These are phyloP conservation scores for Ceramica pisi DNA, from an alignment of 2,888 invertebrate species.

Conservation along the genomic window DNA sequence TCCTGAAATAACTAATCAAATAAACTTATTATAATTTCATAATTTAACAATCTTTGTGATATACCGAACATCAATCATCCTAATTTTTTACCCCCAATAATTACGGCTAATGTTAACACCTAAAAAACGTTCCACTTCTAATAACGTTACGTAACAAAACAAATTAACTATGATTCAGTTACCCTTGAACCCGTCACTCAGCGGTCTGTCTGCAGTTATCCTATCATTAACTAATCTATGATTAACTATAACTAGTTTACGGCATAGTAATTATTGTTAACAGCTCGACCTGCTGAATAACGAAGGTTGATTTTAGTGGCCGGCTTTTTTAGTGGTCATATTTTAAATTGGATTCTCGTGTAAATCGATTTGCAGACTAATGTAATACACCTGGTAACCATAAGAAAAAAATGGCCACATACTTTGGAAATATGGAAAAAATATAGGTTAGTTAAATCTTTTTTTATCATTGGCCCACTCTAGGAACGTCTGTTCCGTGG, in stretches of 20 bases:
- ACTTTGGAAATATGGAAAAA: too few species aligned
- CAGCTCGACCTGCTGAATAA: constrained; percentile 21
- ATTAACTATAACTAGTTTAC: constrained; percentile 75
- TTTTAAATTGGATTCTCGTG: constrained; percentile 23
- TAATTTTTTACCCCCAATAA: constrained; percentile 18
- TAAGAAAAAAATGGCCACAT: too few species aligned
- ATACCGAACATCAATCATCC: constrained; percentile 11
- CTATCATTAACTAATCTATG: constrained; percentile 71
- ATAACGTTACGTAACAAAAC: constrained; percentile 49
- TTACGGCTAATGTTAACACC: constrained; percentile 23
- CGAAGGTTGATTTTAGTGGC: constrained; percentile 33
- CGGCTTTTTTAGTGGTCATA: constrained; percentile 14
- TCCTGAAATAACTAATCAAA: too few species aligned
- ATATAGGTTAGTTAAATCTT: too few species aligned
- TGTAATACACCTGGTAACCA: neutral
- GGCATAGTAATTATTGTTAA: constrained; percentile 73
- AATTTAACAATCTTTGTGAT: constrained; percentile 13
- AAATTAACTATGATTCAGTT: constrained; percentile 58
- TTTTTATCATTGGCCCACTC: too few species aligned
- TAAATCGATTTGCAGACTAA: constrained; percentile 5
- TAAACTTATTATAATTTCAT: neutral
- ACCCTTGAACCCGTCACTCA: constrained; percentile 81
- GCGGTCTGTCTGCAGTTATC: constrained; percentile 65
- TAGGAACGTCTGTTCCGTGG: too few species aligned
- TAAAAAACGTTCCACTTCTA: constrained; percentile 45